Conservation (phyloP, 2,888 invertebrate species). For the Brassicogethes aeneus region DNA sequence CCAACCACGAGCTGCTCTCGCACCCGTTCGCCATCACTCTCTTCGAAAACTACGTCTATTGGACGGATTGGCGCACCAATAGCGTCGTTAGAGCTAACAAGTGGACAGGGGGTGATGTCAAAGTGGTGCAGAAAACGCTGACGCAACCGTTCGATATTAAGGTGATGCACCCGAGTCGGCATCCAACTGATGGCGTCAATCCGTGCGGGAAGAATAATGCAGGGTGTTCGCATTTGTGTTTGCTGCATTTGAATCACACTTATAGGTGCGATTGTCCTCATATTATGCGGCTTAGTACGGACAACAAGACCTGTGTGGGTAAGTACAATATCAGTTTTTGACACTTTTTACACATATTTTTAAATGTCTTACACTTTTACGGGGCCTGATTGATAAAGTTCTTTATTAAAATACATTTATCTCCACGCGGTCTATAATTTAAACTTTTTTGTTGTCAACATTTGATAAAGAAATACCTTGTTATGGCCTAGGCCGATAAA, state of each 20-base stretch:
- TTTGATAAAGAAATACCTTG: too few relatives aligned
- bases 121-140: constrained; percentile 69
- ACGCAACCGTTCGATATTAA: constrained; percentile 89
- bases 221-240: constrained; percentile 73
- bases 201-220: constrained; percentile 66
- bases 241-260: constrained; percentile 55
- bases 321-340: constrained; percentile 25
- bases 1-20: constrained; percentile 64
- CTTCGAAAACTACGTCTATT: constrained; percentile 81
- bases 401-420: too few relatives aligned
- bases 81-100: constrained; percentile 81
- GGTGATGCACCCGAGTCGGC: constrained; percentile 68
- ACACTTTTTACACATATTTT: constrained; percentile 1
- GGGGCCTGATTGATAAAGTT: too few relatives aligned
- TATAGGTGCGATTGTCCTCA: constrained; percentile 79
- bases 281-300: constrained; percentile 65
- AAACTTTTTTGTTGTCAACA: too few relatives aligned
- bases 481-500: too few relatives aligned
- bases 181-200: constrained; percentile 51
- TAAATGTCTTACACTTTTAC: not conserved
- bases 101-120: constrained; percentile 72
- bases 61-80: constrained; percentile 91
- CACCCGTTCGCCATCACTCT: constrained; percentile 87
- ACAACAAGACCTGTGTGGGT: constrained; percentile 60
- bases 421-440: too few relatives aligned